Evolutionary conservation across 2,113 vertebrate genomes (phyloP).

Genomic region (Peromyscus californicus): DNA sequence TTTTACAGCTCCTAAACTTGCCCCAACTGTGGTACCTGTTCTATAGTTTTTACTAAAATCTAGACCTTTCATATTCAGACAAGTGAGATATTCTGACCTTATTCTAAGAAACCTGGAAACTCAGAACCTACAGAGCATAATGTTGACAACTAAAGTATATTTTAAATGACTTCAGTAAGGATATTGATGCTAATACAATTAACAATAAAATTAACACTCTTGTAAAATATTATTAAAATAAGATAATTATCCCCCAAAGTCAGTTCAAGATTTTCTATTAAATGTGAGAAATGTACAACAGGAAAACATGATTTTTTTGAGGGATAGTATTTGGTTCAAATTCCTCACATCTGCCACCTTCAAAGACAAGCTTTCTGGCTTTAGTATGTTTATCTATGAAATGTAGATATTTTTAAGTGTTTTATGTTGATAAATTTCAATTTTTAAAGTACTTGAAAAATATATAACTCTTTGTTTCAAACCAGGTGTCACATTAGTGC

Average conservation of each 20-base stretch:
- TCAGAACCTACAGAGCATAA: not conserved
- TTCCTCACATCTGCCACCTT: not conserved
- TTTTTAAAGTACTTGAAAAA: not conserved
- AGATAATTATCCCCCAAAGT: not conserved
- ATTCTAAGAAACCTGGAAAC: not conserved
- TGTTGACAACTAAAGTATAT: not conserved
- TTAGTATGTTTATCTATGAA: not conserved
- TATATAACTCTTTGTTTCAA: not conserved
- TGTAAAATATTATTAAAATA: not conserved
- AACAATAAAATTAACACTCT: conserved; percentile 23
- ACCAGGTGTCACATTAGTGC: not conserved
- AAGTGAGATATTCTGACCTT: conserved; percentile 2
- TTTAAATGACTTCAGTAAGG: conserved; percentile 37
- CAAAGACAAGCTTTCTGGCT: not conserved
- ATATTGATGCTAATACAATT: conserved; percentile 53
- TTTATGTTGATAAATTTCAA: not conserved
- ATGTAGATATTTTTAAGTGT: not conserved
- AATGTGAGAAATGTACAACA: conserved; percentile 22
- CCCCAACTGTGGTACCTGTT: not conserved
- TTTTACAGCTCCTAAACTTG: not conserved
- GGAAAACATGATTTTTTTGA: not conserved
- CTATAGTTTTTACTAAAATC: not conserved
- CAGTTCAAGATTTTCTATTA: not conserved
- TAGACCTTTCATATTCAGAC: not conserved
- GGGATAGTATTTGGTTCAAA: conserved; percentile 24